Conservation (phyloP, 2,797 vertebrate species). For the Neopelma chrysocephalum region DNA sequence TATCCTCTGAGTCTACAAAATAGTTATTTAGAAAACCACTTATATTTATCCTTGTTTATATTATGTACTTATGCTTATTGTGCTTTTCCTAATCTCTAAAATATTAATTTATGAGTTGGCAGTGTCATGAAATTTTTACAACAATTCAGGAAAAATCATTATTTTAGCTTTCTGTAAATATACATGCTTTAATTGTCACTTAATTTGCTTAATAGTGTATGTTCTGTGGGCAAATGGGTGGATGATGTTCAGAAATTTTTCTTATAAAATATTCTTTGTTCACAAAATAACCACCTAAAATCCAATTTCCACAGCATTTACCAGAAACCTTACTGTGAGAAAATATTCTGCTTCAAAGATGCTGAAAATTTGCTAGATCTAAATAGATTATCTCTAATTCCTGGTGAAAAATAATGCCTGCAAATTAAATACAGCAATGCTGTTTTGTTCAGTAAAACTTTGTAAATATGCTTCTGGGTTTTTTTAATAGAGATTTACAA, state of each 20-base stretch:
- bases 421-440: not conserved
- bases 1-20: not conserved
- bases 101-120: not conserved
- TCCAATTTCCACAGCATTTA: not conserved
- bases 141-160: not conserved
- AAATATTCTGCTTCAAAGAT: not conserved
- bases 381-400: not conserved
- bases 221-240: not conserved
- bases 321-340: not conserved
- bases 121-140: not conserved
- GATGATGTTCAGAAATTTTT: not conserved
- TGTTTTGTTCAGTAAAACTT: not conserved
- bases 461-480: not conserved
- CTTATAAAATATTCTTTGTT: not conserved
- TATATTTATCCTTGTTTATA: not conserved
- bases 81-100: not conserved
- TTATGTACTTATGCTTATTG: not conserved
- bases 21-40: not conserved
- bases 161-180: not conserved
- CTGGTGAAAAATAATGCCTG: not conserved
- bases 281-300: slow-evolving; percentile 4
- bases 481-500: not conserved
- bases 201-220: not conserved
- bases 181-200: not conserved
- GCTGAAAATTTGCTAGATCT: not conserved